Conservation (phyloP, 1,140 invertebrate species). For the Pseudomyrmex sp. region DNA sequence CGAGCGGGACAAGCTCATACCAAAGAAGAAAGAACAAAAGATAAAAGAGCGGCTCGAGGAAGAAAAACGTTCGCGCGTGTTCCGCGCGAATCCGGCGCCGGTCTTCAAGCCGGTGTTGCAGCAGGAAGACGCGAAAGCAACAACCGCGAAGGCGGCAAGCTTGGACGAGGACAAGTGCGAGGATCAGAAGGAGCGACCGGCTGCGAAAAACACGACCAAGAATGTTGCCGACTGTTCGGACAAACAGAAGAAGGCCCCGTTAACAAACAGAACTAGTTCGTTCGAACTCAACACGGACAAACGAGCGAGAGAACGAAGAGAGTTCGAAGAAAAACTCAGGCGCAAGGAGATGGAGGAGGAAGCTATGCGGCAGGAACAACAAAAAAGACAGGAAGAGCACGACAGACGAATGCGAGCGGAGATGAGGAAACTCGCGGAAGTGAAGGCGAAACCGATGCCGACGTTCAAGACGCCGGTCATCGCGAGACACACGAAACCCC, state of each 20-base stretch:
- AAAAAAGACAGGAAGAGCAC: constrained; percentile 68
- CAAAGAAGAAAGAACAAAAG: constrained; percentile 85
- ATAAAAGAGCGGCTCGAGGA: constrained; percentile 83
- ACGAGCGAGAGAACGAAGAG: constrained; percentile 77
- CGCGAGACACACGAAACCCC: constrained; percentile 75
- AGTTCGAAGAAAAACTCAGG: constrained; percentile 81
- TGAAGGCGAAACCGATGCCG: constrained; percentile 80
- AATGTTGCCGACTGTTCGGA: neutral
- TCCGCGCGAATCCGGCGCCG: constrained; percentile 85
- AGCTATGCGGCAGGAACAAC: constrained; percentile 66
- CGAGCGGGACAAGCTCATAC: constrained; percentile 81
- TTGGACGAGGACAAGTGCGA: neutral
- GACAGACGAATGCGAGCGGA: constrained; percentile 75
- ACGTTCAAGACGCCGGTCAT: constrained; percentile 74
- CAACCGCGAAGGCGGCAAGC: constrained; percentile 23
- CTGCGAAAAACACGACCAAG: neutral
- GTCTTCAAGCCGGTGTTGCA: constrained; percentile 78
- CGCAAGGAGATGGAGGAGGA: constrained; percentile 76
- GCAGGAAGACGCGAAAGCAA: constrained; percentile 46
- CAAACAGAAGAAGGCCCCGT: neutral
- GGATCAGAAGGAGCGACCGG: constrained; percentile 53
- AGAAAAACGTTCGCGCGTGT: constrained; percentile 81
- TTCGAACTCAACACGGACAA: constrained; percentile 80
- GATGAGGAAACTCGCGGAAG: constrained; percentile 76
- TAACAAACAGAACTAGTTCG: constrained; percentile 30